Evolutionary conservation across 2,888 invertebrate species (phyloP), one percentile per base, ranked within the genome.

Genomic region (Notodromas monacha): DNA sequence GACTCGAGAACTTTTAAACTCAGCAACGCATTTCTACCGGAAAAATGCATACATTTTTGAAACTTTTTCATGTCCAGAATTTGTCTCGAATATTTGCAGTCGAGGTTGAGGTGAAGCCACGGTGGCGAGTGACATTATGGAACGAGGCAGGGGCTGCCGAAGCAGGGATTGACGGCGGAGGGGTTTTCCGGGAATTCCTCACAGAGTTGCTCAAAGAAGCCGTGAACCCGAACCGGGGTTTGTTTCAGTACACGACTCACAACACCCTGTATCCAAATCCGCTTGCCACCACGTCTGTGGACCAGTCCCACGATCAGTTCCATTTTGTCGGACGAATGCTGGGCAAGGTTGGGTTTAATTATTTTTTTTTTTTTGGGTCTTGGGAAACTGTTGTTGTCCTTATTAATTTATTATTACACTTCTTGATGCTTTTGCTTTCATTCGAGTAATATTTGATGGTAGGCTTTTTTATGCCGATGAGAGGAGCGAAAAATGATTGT

Each of bases 151-250:
- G 89, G 0, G 55, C 79, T 10, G 74, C 79, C 40, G 92, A 96
- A 48, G 79, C 79, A 1, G 96, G 92, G 0, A 74, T 92, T 2
- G 96, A 96, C 47, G 92, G 92, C 2, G 92, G 92, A 2, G 92
- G 92, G 1, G 61, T 96, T 10, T 84, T 86, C 45, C 60, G 89
- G 29, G 96, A 96, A 49, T 92, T 92, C 47, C 56, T 92, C 3
- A 70, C 73, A 2, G 86, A 89, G 48, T 55, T 92, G 6, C 58
- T 92, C 15, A 81, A 77, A 57, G 77, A 84, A 0, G 74, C 76
- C 1, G 89, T 89, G 45, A 86, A 92, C 54, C 86, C 92, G 0
- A 86, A 86, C 48, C 58, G 89, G 32, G 92, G 92, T 1, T 68
- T 92, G 46, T 86, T 86, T 46, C 55, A 60, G 34, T 49, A 79